phyloP scores from a whole-genome alignment of 2,888 invertebrate species.

The Cephus sareptanus region DNA sequence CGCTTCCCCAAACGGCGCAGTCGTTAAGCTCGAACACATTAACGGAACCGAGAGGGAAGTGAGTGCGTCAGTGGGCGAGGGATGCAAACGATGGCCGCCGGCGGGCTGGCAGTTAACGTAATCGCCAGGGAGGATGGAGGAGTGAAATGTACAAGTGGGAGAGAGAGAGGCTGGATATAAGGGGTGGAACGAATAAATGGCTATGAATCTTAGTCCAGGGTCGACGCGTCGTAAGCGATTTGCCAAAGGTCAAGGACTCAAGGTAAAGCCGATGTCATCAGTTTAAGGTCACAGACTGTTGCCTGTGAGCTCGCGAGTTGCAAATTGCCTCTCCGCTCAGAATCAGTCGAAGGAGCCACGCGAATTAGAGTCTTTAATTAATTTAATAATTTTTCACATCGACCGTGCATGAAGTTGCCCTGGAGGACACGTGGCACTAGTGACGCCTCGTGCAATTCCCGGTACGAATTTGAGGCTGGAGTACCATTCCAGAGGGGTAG shows the following conservation, averaged over 20 bases:
- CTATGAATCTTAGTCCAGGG: background rate
- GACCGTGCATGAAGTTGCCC: too few species aligned
- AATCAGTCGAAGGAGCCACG: too few species aligned
- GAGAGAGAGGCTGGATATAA: background rate
- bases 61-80: background rate
- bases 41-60: constrained; percentile 16
- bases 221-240: background rate
- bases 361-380: too few species aligned
- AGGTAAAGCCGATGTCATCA: background rate
- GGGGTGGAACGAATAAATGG: background rate
- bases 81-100: background rate
- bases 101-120: background rate
- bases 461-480: too few species aligned
- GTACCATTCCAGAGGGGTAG: too few species aligned
- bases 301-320: too few species aligned
- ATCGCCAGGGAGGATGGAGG: background rate
- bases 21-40: constrained; percentile 30
- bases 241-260: background rate
- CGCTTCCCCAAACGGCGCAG: constrained; percentile 28
- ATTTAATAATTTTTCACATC: too few species aligned
- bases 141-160: constrained; percentile 6
- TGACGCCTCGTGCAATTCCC: too few species aligned
- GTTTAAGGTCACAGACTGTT: too few species aligned
- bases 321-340: too few species aligned
- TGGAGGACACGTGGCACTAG: too few species aligned